Evolutionary conservation across 1,140 invertebrate genomes (phyloP).

Genomic region (Nephila pilipes): DNA sequence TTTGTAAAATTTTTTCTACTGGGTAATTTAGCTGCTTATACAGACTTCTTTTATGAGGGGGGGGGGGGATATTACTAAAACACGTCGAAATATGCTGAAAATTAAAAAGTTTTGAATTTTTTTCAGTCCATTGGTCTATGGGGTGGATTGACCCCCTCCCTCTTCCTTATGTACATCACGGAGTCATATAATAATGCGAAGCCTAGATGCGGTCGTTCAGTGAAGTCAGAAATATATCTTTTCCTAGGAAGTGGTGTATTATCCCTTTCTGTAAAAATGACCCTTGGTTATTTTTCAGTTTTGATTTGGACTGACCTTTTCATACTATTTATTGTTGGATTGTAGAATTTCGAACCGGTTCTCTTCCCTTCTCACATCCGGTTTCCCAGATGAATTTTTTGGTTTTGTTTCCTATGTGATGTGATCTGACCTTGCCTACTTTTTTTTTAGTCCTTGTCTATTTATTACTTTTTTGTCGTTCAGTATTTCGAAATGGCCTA

Average conservation of each 20-base stretch:
- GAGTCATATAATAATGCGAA: no score
- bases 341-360: constrained; percentile 53
- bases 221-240: not conserved
- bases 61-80: no score
- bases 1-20: no score
- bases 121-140: no score
- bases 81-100: no score
- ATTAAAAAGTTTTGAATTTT: no score
- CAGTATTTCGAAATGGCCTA: constrained; percentile 7
- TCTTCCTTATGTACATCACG: no score
- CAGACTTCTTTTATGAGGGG: no score
- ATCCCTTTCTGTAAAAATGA: constrained; percentile 21
- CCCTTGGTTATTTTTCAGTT: constrained; percentile 34
- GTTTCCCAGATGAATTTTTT: constrained; percentile 59
- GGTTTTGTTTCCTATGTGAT: constrained; percentile 45
- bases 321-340: constrained; percentile 47
- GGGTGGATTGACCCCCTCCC: no score
- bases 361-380: constrained; percentile 22
- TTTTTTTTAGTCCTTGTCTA: constrained; percentile 30
- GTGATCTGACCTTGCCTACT: constrained; percentile 56
- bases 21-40: no score
- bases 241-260: constrained; percentile 41
- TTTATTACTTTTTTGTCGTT: constrained; percentile 6
- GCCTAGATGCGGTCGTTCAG: no score
- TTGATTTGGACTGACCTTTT: constrained; percentile 50